Evolutionary conservation across 2,888 invertebrate genomes (phyloP).

Genomic region (Chrysotoxum bicinctum): DNA sequence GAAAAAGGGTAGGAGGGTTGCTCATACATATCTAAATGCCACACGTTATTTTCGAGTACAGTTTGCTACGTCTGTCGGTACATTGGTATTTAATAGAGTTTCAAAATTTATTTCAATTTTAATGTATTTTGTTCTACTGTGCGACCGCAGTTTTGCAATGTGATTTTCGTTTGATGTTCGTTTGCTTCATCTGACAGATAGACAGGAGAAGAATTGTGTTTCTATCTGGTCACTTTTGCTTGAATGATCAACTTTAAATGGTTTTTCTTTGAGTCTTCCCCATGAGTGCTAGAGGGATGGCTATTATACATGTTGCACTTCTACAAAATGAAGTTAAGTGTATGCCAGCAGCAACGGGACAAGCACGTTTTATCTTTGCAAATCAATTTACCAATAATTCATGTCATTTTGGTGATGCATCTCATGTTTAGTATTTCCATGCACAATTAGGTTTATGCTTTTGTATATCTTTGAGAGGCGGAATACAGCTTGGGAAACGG

Average conservation of each 20-base stretch:
- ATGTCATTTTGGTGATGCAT: conserved; percentile 48
- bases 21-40: too few species aligned
- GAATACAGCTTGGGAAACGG: not conserved
- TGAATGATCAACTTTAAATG: conserved; percentile 61
- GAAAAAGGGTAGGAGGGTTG: too few species aligned
- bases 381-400: conserved; percentile 66
- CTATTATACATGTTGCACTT: conserved; percentile 31
- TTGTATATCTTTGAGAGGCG: not conserved
- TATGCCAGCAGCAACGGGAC: conserved; percentile 24
- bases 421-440: conserved; percentile 51
- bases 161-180: conserved; percentile 63
- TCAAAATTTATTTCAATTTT: not conserved
- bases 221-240: conserved; percentile 24
- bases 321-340: conserved; percentile 13
- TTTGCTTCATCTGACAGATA: conserved; percentile 62
- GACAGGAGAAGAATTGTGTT: conserved; percentile 1
- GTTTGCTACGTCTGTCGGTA: too few species aligned
- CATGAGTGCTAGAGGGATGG: not conserved
- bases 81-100: too few species aligned
- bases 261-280: conserved; percentile 19
- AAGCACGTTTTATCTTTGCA: conserved; percentile 52
- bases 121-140: not conserved
- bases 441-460: conserved; percentile 13
- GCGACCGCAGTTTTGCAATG: conserved; percentile 51
- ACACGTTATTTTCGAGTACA: too few species aligned